Evolutionary conservation across 2,888 invertebrate genomes (phyloP).

Genomic region (Liodrosophila aerea): DNA sequence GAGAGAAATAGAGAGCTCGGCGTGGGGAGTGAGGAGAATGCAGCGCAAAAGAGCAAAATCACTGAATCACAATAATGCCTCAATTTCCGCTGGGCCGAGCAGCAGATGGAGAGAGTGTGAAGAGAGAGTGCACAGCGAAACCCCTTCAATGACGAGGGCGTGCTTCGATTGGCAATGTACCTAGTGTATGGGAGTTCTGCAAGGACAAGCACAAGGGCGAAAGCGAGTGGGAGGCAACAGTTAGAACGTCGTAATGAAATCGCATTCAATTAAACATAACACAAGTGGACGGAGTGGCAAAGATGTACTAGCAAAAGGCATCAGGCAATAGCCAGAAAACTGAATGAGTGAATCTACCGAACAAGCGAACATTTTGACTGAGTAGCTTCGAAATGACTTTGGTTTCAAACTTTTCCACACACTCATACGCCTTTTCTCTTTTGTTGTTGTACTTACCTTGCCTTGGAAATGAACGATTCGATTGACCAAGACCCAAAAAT

Average conservation of each 20-base stretch:
- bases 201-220: background rate
- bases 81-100: slow-evolving; percentile 71
- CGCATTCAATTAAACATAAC: slow-evolving; percentile 76
- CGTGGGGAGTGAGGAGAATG: slow-evolving; percentile 5
- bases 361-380: slow-evolving; percentile 29
- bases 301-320: too few species aligned
- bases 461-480: slow-evolving; percentile 52
- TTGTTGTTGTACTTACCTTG: slow-evolving; percentile 25
- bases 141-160: slow-evolving; percentile 37
- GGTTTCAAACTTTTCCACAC: slow-evolving; percentile 12
- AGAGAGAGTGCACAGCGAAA: slow-evolving; percentile 9
- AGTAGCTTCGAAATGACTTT: slow-evolving; percentile 40
- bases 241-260: slow-evolving; percentile 68
- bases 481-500: slow-evolving; percentile 46
- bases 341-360: slow-evolving; percentile 14
- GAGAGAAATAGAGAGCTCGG: background rate
- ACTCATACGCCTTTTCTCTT: slow-evolving; percentile 2
- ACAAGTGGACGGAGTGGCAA: slow-evolving; percentile 13
- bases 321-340: slow-evolving; percentile 9
- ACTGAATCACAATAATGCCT: slow-evolving; percentile 78
- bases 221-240: slow-evolving; percentile 12
- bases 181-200: background rate
- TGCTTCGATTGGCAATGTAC: slow-evolving; percentile 26
- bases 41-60: slow-evolving; percentile 61
- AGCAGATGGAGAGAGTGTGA: slow-evolving; percentile 7